Evolutionary conservation across 2,113 vertebrate species (phyloP), one percentile per base, ranked within the genome.

Genomic region (Amblyopsis rosae): DNA sequence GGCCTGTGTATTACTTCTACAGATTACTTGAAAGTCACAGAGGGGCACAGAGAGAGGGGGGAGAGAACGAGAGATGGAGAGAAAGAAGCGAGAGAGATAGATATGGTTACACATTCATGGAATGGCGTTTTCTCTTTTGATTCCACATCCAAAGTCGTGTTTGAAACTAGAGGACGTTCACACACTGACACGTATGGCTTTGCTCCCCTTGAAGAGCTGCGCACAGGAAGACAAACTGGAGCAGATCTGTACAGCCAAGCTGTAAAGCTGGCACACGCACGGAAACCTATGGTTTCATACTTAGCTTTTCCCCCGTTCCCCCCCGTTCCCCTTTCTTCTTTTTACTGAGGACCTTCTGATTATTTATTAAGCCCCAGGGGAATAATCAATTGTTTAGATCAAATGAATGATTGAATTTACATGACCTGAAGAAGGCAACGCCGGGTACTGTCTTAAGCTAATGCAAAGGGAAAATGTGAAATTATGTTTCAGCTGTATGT

Each of bases 201-300:
- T 63, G 65, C 77, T 68, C 33, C 66, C 62, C 77, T 81, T 69
- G 70, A 72, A 77, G 73, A 75, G 75, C 50, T 67, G 72, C 77
- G 72, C n/a, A 69, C 73, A 81, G 70, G 58, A 76, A 60, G 67
- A 75, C 79, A 85, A 67, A 69, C 66, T 81, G 73, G 65, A 76
- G 82, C 73, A 82, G 67, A 84, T 87, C 68, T 89, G 70, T 77
- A 80, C 61, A 74, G 84, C 82, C 86, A 90, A 88, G 82, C 83
- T 81, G 72, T 87, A 82, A 86, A 89, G 79, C 87, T 82, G 83
- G 70, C 82, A 69, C 53, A 71, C 82, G 72, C 78, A 86, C 72
- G 69, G 72, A 84, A 86, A 82, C 49, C 9, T 45, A 72, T 84
- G 79, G 35, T 74, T 69, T 67, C 64, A 58, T 55, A 69, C 62